These are phyloP conservation scores for Puntigrus tetrazona DNA, from an alignment of 2,113 vertebrate genomes.

Conservation along the genomic window DNA sequence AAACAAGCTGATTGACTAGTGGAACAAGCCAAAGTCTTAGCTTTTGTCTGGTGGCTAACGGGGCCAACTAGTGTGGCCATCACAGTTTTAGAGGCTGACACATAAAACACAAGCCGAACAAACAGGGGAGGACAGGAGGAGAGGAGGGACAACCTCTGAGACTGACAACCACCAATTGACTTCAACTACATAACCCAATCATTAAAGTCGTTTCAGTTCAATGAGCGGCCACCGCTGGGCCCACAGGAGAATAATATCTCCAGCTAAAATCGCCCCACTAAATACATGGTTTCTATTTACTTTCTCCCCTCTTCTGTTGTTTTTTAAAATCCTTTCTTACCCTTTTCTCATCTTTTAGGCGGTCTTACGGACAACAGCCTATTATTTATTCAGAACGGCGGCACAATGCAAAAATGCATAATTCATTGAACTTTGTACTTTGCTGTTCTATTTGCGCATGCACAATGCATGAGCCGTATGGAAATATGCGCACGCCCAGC, in stretches of 20 bases:
- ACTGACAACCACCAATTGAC: constrained; percentile 80
- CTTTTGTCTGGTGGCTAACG: constrained; percentile 41
- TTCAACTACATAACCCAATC: constrained; percentile 74
- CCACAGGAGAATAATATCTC: constrained; percentile 71
- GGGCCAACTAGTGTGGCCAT: constrained; percentile 54
- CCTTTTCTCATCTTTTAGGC: constrained; percentile 62
- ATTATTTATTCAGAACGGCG: constrained; percentile 78
- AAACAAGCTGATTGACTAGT: constrained; percentile 11
- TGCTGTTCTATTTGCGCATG: constrained; percentile 65
- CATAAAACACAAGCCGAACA: constrained; percentile 61
- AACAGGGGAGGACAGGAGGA: constrained; percentile 57
- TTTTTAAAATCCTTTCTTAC: constrained; percentile 47
- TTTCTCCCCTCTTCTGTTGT: constrained; percentile 45
- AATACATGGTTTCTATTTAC: constrained; percentile 58
- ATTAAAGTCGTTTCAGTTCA: constrained; percentile 78
- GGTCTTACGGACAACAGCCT: constrained; percentile 67
- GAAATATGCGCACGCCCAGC: constrained; percentile 71
- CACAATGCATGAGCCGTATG: constrained; percentile 76
- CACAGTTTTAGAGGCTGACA: constrained; percentile 64
- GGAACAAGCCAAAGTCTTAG: constrained; percentile 21
- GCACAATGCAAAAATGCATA: constrained; percentile 77
- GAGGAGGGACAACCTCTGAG: constrained; percentile 64
- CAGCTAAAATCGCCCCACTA: constrained; percentile 58
- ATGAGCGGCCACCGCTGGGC: constrained; percentile 72
- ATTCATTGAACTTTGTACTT: constrained; percentile 72